Conservation (phyloP, 2,113 vertebrate species). For the Eurystomus gularis region DNA sequence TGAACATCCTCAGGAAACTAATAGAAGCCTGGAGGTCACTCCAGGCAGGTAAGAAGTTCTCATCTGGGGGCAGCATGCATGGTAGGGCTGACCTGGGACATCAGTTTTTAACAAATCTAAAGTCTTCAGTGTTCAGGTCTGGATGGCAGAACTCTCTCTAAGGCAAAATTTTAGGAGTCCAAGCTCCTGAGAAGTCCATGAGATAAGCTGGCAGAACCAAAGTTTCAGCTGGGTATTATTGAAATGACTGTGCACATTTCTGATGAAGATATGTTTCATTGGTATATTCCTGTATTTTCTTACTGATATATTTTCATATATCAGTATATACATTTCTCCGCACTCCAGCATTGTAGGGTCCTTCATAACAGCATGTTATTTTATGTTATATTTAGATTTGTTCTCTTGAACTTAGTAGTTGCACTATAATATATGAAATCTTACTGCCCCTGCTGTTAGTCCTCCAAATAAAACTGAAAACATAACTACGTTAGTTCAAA, state of each 20-base stretch:
- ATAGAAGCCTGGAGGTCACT: neutral
- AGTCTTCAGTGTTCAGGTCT: neutral
- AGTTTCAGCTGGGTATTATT: neutral
- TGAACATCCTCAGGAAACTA: neutral
- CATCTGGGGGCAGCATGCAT: rapidly evolving
- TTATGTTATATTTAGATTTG: neutral
- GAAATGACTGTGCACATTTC: neutral
- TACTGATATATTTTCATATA: neutral
- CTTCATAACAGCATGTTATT: neutral
- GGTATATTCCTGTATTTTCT: neutral
- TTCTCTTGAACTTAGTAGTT: conserved; percentile 13
- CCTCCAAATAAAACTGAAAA: conserved; percentile 51
- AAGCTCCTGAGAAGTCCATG: neutral
- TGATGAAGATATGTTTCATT: neutral
- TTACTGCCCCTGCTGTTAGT: conserved; percentile 24
- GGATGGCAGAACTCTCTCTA: neutral
- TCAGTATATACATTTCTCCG: neutral
- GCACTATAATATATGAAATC: conserved; percentile 10
- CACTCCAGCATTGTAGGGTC: neutral
- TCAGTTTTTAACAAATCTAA: neutral
- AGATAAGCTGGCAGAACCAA: neutral
- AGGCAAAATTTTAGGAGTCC: neutral
- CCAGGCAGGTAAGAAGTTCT: neutral
- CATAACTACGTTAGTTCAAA: conserved; percentile 33
- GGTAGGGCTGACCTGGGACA: neutral